These are phyloP conservation scores for Chalcis sispes DNA, from an alignment of 2,888 invertebrate species.

Conservation along the genomic window DNA sequence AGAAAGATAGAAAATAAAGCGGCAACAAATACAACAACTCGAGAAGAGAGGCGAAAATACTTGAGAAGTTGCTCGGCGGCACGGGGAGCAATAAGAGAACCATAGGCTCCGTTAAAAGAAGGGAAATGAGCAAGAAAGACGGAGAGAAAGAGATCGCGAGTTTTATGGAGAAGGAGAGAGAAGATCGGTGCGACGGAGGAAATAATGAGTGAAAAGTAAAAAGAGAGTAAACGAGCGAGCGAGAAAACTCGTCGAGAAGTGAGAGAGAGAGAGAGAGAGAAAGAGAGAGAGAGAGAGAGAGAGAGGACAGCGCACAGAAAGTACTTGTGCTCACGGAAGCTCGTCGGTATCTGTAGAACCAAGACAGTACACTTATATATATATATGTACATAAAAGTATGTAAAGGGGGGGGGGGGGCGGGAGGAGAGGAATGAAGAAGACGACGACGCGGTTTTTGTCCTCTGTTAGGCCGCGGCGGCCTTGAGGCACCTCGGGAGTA, in stretches of 20 bases:
- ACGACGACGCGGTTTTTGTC: too few relatives aligned
- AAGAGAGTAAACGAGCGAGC: slow-evolving; percentile 2
- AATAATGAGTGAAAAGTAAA: slow-evolving; percentile 24
- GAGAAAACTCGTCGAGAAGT: slow-evolving; percentile 21
- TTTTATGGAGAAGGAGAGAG: background rate
- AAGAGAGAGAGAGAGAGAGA: background rate
- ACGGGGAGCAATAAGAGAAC: background rate
- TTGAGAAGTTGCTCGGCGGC: too few relatives aligned
- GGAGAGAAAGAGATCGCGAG: background rate
- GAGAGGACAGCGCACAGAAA: slow-evolving; percentile 4
- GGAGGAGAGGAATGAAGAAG: too few relatives aligned
- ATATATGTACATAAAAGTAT: too few relatives aligned
- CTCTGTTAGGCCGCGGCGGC: background rate
- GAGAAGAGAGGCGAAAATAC: too few relatives aligned
- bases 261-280: slow-evolving; percentile 19
- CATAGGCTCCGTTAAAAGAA: background rate
- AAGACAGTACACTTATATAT: too few relatives aligned
- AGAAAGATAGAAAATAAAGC: too few relatives aligned
- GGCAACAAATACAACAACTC: too few relatives aligned
- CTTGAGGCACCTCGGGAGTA: background rate
- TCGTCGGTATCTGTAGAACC: too few relatives aligned
- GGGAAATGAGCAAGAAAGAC: background rate
- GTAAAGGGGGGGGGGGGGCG: too few relatives aligned
- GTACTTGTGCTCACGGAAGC: slow-evolving; percentile 34
- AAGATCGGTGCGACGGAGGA: too few relatives aligned